Percentiles rank a stretch among this genome's conserved stretches.
phyloP scores from a whole-genome alignment of 2,113 vertebrate genomes.

The Terrapene triunguis region DNA sequence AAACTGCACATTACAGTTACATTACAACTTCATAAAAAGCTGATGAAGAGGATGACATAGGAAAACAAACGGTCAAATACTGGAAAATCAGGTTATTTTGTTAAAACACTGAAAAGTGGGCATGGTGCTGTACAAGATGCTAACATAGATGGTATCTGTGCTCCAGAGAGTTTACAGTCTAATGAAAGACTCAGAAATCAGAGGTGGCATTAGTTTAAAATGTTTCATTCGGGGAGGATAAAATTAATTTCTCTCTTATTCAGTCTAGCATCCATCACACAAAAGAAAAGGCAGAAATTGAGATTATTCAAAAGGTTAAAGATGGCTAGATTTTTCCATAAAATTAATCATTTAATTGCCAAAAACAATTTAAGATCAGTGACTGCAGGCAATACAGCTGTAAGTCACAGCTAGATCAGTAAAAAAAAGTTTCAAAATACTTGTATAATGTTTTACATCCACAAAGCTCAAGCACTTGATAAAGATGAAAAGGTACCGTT shows the following conservation, averaged over 20 bases:
- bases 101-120: not conserved
- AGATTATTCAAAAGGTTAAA: not conserved
- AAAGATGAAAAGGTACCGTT: not conserved
- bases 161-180: not conserved
- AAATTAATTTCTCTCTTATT: conserved; percentile 4
- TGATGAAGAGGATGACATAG: not conserved
- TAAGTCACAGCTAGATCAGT: not conserved
- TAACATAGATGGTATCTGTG: not conserved
- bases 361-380: not conserved
- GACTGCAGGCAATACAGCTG: not conserved
- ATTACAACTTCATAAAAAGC: not conserved
- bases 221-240: not conserved
- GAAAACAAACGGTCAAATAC: not conserved
- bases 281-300: not conserved
- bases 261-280: not conserved
- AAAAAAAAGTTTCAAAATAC: not conserved
- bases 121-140: not conserved
- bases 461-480: not conserved
- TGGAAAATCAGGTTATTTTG: not conserved
- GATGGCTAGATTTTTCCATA: not conserved
- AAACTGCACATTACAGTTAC: not conserved
- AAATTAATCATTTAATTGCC: not conserved
- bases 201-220: not conserved
- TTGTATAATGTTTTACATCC: not conserved
- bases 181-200: not conserved